Evolutionary conservation across 2,888 invertebrate species (phyloP), one percentile per base, ranked within the genome.

Genomic region (Protophormia terraenovae): DNA sequence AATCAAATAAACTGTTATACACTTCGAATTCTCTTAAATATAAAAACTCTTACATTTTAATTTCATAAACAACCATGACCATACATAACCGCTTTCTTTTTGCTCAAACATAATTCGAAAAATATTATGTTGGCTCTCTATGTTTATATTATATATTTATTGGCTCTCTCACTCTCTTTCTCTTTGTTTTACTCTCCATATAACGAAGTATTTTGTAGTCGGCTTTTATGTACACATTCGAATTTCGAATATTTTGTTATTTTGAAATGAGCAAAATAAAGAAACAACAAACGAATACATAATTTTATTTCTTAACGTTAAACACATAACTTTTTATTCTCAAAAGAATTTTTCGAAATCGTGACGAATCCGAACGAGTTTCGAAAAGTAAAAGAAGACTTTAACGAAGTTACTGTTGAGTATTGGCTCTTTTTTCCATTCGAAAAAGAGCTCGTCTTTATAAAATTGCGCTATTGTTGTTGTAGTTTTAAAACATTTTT

Each of bases 61-160:
- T 12, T 50, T 73, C 29, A 24, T 6, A 5, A n/a, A 16, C 16
- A 82, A 82, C 85, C 85, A 82, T 85, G 85, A 85, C 85, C 85
- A 85, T 10, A 64, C 85, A 64, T 73, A 85, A 85, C 75, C n/a
- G 76, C 53, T 78, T 53, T 64, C 19, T 67, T 45, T 81, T n/a
- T 41, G 16, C 53, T 7, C n/a, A 10, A 55, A 60, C 12, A 29
- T 35, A 55, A 19, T 47, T 58, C 81, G 69, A 82, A 82, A 73
- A 81, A 64, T 19, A 64, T n/a, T 16, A 47, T 16, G 19, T 14
- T 6, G 22, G 0, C 71, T 71, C 53, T 62, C 35, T 3, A 14
- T 7, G 8, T 7, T 35, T 55, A 24, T 12, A 47, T 58, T 22
- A 6, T 29, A 67, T 29, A 4, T 10, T 14, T n/a, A 27, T n/a